These are phyloP conservation scores for Musca domestica DNA, from an alignment of 1,140 invertebrate genomes.

Conservation along the genomic window DNA sequence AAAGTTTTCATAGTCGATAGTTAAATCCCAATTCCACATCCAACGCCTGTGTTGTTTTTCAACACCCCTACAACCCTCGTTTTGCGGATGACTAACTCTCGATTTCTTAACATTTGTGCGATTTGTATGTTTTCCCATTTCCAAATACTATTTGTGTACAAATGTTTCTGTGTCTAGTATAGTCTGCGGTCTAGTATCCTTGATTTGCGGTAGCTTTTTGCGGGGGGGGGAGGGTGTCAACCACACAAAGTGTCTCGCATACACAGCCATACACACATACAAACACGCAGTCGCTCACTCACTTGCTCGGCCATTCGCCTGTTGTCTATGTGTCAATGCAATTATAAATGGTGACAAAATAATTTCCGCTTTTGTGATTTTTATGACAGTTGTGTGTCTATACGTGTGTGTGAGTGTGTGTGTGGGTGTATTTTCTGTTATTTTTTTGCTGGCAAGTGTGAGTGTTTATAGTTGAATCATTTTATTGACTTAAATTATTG, in stretches of 20 bases:
- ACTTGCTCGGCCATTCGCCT: constrained; percentile 5
- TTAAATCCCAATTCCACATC: no score
- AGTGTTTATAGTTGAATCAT: constrained; percentile 13
- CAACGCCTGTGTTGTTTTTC: no score
- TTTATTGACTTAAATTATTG: constrained; percentile 24
- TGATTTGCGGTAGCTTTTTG: no score
- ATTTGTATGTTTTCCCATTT: no score
- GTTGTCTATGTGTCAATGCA: constrained; percentile 47
- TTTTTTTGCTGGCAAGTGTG: no score
- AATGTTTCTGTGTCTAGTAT: not conserved
- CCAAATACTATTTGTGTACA: not conserved
- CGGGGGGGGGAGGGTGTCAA: no score
- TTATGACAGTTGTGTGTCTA: constrained; percentile 45
- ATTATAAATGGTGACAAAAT: constrained; percentile 54
- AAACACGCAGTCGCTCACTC: no score
- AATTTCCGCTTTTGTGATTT: constrained; percentile 52
- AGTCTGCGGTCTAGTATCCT: not conserved
- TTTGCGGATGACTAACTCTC: constrained; percentile 10
- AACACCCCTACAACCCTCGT: not conserved
- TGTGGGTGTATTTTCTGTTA: no score
- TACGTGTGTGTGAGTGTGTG: constrained; percentile 27
- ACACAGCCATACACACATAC: no score
- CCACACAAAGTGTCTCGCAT: no score
- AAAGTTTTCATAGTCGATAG: no score
- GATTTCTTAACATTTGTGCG: not conserved